A percentile compares a stretch with the other conserved stretches of the same genome.
Conservation (phyloP, 2,113 vertebrate species). For the Aramus guarauna region DNA sequence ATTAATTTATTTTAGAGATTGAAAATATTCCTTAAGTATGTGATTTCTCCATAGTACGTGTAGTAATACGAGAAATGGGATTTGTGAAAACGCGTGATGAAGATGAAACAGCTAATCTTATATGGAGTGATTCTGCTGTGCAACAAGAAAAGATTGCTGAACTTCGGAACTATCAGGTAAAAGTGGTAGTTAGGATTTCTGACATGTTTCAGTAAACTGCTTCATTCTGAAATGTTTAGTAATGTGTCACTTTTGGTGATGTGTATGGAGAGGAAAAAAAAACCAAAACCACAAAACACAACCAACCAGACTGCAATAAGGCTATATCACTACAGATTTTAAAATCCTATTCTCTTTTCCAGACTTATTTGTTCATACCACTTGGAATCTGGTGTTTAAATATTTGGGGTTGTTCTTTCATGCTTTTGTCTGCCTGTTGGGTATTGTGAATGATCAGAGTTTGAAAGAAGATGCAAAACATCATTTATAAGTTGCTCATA, state of each 20-base stretch:
- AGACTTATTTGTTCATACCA: not conserved
- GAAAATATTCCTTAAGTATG: not conserved
- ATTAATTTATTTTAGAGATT: not conserved
- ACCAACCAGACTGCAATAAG: not conserved
- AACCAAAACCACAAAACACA: not conserved
- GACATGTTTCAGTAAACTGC: not conserved
- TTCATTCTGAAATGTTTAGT: not conserved
- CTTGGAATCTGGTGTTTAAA: not conserved
- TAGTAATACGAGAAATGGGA: slow-evolving; percentile 88
- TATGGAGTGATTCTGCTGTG: slow-evolving; percentile 95
- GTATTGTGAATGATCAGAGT: not conserved
- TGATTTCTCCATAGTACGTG: slow-evolving; percentile 79
- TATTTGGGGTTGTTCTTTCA: not conserved
- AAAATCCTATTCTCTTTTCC: not conserved
- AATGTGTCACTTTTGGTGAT: not conserved
- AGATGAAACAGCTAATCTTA: slow-evolving; percentile 95
- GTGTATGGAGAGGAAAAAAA: not conserved
- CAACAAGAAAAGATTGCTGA: slow-evolving; percentile 97
- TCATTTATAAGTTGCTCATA: not conserved
- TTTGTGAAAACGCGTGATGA: slow-evolving; percentile 92
- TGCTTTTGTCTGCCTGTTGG: not conserved
- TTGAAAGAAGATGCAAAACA: not conserved
- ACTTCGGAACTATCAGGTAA: slow-evolving; percentile 95
- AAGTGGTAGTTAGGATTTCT: not conserved
- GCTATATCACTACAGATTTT: not conserved